phyloP scores from a whole-genome alignment of 2,113 vertebrate species.

The Chaetodon trifascialis region DNA sequence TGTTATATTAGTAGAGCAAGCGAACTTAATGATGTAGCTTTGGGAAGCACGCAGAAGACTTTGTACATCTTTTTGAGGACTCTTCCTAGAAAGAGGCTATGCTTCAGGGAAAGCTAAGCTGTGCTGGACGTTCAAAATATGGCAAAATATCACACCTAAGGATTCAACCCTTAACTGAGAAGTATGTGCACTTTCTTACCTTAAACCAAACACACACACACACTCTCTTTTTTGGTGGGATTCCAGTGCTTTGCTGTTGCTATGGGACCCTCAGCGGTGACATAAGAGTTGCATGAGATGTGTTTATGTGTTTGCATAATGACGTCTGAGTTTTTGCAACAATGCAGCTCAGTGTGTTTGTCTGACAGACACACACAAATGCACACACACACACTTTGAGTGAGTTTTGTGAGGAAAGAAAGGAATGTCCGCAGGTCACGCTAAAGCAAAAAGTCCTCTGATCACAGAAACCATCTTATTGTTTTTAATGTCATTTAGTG shows the following conservation, averaged over 20 bases:
- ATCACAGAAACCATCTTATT: background rate
- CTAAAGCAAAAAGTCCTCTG: background rate
- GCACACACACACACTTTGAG: background rate
- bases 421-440: slow-evolving; percentile 9
- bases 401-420: background rate
- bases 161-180: too few relatives aligned
- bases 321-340: slow-evolving; percentile 28
- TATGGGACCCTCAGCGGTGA: slow-evolving; percentile 27
- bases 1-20: background rate
- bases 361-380: background rate
- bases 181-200: too few relatives aligned
- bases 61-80: background rate
- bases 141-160: too few relatives aligned
- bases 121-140: too few relatives aligned
- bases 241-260: slow-evolving; percentile 33
- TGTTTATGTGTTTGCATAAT: slow-evolving; percentile 41
- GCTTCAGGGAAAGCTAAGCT: too few relatives aligned
- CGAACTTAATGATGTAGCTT: background rate
- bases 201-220: slow-evolving; percentile 17
- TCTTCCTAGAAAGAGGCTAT: too few relatives aligned
- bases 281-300: slow-evolving; percentile 44
- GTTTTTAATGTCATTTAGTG: background rate
- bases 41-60: background rate
- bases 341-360: slow-evolving; percentile 1
- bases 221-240: background rate